A percentile compares a stretch with the other conserved stretches of the same genome.
Evolutionary conservation across 2,888 invertebrate species (phyloP).

Genomic region (Peribatodes rhomboidaria): DNA sequence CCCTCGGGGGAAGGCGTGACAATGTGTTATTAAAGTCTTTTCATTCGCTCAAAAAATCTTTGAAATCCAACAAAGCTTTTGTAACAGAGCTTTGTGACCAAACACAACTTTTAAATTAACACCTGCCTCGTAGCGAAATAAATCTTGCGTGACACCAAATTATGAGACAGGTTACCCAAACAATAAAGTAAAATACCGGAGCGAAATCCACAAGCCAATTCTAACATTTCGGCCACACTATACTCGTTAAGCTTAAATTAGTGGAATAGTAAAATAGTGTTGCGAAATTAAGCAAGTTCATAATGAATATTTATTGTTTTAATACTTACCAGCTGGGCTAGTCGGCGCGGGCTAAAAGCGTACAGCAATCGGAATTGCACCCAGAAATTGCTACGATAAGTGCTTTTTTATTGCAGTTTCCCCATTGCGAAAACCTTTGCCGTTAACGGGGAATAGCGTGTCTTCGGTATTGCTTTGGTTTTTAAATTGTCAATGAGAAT

Average conservation of each 20-base stretch:
- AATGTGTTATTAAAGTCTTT: no score
- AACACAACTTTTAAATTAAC: slow-evolving; percentile 18
- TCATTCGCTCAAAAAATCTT: neutral
- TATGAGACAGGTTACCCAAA: slow-evolving; percentile 43
- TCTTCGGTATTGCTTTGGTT: neutral
- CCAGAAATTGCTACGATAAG: slow-evolving; percentile 70
- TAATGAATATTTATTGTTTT: slow-evolving; percentile 85
- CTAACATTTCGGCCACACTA: slow-evolving; percentile 53
- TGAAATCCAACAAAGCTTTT: neutral
- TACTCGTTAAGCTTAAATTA: slow-evolving; percentile 75
- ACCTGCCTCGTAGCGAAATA: slow-evolving; percentile 21
- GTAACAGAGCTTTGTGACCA: slow-evolving; percentile 3
- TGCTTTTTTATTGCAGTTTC: slow-evolving; percentile 61
- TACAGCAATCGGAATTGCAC: slow-evolving; percentile 73
- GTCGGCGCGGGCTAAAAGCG: slow-evolving; percentile 62
- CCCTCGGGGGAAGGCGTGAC: no score
- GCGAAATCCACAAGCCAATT: slow-evolving; percentile 49
- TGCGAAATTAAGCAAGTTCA: slow-evolving; percentile 83
- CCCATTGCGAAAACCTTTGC: slow-evolving; percentile 37
- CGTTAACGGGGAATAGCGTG: slow-evolving; percentile 15
- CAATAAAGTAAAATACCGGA: slow-evolving; percentile 46
- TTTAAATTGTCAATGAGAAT: neutral
- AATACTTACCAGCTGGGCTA: slow-evolving; percentile 77
- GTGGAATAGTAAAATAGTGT: slow-evolving; percentile 80
- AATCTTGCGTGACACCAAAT: slow-evolving; percentile 35